Conservation (phyloP, 2,888 invertebrate genomes). For the Gryllus longicercus region DNA sequence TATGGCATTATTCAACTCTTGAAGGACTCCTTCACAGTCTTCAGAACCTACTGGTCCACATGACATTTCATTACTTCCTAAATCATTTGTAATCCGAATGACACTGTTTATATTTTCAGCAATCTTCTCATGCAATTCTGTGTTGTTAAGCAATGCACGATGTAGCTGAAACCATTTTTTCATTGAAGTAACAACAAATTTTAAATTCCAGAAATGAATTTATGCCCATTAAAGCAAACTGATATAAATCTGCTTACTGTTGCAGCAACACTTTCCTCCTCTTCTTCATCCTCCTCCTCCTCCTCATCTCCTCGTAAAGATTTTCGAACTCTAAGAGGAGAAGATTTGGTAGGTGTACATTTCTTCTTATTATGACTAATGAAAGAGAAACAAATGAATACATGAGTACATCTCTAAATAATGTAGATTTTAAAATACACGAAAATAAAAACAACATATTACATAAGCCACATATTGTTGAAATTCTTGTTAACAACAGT, state of each 20-base stretch:
- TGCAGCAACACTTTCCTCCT: neutral
- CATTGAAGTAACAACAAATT: neutral
- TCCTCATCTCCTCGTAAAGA: neutral
- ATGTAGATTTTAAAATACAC: too few relatives aligned
- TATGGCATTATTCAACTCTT: constrained; percentile 50
- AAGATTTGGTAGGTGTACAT: neutral
- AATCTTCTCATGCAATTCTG: constrained; percentile 53
- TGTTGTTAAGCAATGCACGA: constrained; percentile 51
- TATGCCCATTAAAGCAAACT: too few relatives aligned
- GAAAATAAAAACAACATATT: too few relatives aligned
- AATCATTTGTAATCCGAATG: constrained; percentile 35
- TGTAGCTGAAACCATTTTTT: neutral
- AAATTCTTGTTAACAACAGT: too few relatives aligned
- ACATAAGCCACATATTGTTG: too few relatives aligned
- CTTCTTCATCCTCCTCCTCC: neutral
- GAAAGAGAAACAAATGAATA: too few relatives aligned
- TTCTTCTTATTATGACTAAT: neutral
- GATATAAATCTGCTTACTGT: neutral
- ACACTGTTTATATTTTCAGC: constrained; percentile 55
- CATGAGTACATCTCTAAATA: too few relatives aligned
- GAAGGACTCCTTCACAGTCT: constrained; percentile 18
- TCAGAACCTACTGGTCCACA: neutral
- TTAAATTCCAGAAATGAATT: too few relatives aligned
- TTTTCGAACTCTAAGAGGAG: neutral
- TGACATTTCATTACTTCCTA: neutral